phyloP scores from a whole-genome alignment of 2,888 invertebrate species.

The Thumatha senex region DNA sequence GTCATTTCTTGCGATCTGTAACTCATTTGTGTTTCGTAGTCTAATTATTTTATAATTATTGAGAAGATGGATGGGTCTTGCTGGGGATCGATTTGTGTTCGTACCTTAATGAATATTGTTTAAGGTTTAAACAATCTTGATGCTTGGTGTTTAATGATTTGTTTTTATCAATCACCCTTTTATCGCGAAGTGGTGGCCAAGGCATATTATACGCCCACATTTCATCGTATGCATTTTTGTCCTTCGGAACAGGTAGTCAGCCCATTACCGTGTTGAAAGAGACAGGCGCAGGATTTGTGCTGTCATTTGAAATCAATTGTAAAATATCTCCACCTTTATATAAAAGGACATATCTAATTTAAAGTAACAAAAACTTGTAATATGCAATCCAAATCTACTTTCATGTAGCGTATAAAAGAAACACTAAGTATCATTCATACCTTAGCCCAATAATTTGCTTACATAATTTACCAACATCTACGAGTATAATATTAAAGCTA shows the following conservation, averaged over 20 bases:
- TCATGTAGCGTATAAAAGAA: constrained; percentile 3
- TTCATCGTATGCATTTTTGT: too few relatives aligned
- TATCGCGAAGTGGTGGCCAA: too few relatives aligned
- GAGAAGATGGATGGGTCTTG: constrained; percentile 56
- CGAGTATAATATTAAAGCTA: constrained; percentile 45
- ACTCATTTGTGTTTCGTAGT: constrained; percentile 50
- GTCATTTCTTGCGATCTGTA: constrained; percentile 41
- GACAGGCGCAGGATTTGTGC: too few relatives aligned
- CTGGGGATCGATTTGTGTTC: constrained; percentile 50
- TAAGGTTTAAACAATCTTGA: constrained; percentile 17
- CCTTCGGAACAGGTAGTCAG: too few relatives aligned
- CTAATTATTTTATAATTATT: constrained; percentile 69
- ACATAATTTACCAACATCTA: constrained; percentile 40
- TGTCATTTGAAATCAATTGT: too few relatives aligned
- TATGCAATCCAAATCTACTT: background rate
- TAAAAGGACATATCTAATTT: too few relatives aligned
- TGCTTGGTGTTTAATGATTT: constrained; percentile 6
- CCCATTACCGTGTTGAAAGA: too few relatives aligned
- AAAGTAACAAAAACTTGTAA: too few relatives aligned
- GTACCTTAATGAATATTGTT: constrained; percentile 33
- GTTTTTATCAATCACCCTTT: too few relatives aligned
- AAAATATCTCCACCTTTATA: too few relatives aligned
- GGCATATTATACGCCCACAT: too few relatives aligned
- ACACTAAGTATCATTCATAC: background rate
- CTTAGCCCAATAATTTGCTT: constrained; percentile 25